Conservation (phyloP, 2,113 vertebrate genomes). For the Coptodon rendalli region DNA sequence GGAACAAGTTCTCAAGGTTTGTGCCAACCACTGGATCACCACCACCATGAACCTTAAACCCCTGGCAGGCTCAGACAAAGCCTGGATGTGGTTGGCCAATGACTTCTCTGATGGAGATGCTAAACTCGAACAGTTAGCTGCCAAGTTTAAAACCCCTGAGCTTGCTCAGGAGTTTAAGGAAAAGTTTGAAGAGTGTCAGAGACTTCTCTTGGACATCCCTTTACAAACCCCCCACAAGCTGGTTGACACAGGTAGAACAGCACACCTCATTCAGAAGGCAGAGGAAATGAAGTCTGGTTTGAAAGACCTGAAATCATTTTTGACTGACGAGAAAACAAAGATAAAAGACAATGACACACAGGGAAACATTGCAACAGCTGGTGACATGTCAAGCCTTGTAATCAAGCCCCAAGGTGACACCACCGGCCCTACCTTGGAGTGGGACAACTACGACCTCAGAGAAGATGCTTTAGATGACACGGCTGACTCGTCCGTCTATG, state of each 20-base stretch:
- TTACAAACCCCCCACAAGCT: conserved; percentile 97
- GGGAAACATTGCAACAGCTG: conserved; percentile 21
- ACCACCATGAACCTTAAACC: conserved; percentile 97
- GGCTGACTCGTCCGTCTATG: conserved; percentile 79
- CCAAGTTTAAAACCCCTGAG: conserved; percentile 92
- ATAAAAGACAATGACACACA: conserved; percentile 72
- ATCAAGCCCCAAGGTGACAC: conserved; percentile 76
- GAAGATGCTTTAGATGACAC: conserved; percentile 83
- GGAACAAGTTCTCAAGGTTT: conserved; percentile 96
- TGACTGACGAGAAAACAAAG: conserved; percentile 87
- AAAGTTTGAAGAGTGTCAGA: conserved; percentile 94
- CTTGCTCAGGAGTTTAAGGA: conserved; percentile 91
- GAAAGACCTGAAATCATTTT: conserved; percentile 90
- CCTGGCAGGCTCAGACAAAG: conserved; percentile 89
- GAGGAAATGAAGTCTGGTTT: conserved; percentile 98
- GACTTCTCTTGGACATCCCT: conserved; percentile 89
- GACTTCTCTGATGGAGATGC: conserved; percentile 95
- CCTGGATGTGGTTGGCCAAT: conserved; percentile 95
- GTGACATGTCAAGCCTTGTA: conserved; percentile 56
- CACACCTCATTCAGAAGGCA: conserved; percentile 92
- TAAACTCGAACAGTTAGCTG: conserved; percentile 85
- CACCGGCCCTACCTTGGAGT: conserved; percentile 83
- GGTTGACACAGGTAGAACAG: conserved; percentile 87
- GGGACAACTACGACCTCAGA: conserved; percentile 89
- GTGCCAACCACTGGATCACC: conserved; percentile 98